A percentile compares a stretch with the other conserved stretches of the same genome.
phyloP scores from a whole-genome alignment of 1,140 invertebrate genomes.

The Calephelis virginiensis region DNA sequence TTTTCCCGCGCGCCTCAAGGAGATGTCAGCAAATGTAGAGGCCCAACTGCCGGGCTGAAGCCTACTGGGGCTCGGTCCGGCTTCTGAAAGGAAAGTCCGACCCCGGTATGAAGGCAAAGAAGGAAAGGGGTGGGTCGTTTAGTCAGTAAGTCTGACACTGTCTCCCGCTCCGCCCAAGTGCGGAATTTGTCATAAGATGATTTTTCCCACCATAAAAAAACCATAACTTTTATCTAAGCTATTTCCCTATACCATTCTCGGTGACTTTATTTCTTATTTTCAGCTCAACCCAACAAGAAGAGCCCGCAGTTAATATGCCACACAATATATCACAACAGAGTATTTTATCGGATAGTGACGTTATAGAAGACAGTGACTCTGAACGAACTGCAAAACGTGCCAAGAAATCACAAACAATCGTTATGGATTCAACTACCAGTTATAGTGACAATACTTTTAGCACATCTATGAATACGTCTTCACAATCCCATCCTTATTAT shows the following conservation, averaged over 20 bases:
- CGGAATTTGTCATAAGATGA: too few relatives aligned
- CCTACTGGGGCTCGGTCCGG: too few relatives aligned
- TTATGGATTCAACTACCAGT: slow-evolving; percentile 5
- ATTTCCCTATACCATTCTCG: neutral
- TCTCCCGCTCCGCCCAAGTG: too few relatives aligned
- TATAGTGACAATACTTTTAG: slow-evolving; percentile 2
- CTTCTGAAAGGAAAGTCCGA: too few relatives aligned
- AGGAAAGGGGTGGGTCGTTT: too few relatives aligned
- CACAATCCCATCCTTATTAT: neutral
- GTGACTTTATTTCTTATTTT: slow-evolving; percentile 6
- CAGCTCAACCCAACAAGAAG: neutral
- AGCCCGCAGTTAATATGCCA: slow-evolving; percentile 1
- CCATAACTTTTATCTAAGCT: neutral
- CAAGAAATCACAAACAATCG: neutral
- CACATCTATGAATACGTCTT: neutral
- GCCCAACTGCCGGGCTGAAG: too few relatives aligned
- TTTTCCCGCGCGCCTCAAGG: too few relatives aligned
- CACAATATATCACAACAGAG: slow-evolving; percentile 5
- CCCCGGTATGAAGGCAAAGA: too few relatives aligned
- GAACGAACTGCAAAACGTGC: neutral
- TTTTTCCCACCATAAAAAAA: too few relatives aligned
- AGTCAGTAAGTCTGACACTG: too few relatives aligned
- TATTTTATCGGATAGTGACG: slow-evolving; percentile 2
- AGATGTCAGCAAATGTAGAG: too few relatives aligned
- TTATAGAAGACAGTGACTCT: slow-evolving; percentile 1